Evolutionary conservation across 2,888 invertebrate species (phyloP).

Genomic region (Zonitis immaculata): DNA sequence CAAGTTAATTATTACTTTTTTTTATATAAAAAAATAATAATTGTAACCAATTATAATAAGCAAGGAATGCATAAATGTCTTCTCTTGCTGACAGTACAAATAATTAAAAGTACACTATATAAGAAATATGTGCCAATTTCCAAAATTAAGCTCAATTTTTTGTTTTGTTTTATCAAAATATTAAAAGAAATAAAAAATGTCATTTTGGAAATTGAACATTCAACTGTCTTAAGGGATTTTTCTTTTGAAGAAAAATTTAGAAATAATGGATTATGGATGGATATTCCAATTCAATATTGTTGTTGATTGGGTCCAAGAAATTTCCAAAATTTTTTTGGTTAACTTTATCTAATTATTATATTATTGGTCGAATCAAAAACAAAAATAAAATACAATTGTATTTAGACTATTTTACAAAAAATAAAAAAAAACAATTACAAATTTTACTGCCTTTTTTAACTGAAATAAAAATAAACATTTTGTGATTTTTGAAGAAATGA

Average conservation of each 20-base stretch:
- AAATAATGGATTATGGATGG: too few species aligned
- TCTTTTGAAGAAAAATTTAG: slow-evolving; percentile 2
- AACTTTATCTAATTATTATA: too few species aligned
- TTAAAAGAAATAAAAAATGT: too few species aligned
- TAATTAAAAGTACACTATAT: slow-evolving; percentile 19
- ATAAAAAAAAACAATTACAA: slow-evolving; percentile 4
- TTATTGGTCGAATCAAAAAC: slow-evolving; percentile 7
- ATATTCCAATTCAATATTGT: slow-evolving; percentile 22
- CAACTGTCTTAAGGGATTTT: slow-evolving; percentile 5
- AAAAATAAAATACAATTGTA: background rate
- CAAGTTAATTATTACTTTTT: background rate
- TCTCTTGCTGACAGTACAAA: slow-evolving; percentile 44
- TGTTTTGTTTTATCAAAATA: too few species aligned
- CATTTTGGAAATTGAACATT: slow-evolving; percentile 1
- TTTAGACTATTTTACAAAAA: slow-evolving; percentile 9
- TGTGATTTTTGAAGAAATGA: background rate
- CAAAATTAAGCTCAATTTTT: slow-evolving; percentile 7
- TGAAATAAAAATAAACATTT: background rate
- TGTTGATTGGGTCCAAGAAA: slow-evolving; percentile 26
- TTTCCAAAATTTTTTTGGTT: slow-evolving; percentile 14
- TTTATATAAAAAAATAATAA: background rate
- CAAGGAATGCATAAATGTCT: slow-evolving; percentile 35
- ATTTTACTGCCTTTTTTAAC: background rate
- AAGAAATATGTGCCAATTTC: slow-evolving; percentile 9
- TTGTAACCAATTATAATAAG: too few species aligned